These are phyloP conservation scores for Menidia menidia DNA, from an alignment of 2,797 vertebrate genomes.

Conservation along the genomic window DNA sequence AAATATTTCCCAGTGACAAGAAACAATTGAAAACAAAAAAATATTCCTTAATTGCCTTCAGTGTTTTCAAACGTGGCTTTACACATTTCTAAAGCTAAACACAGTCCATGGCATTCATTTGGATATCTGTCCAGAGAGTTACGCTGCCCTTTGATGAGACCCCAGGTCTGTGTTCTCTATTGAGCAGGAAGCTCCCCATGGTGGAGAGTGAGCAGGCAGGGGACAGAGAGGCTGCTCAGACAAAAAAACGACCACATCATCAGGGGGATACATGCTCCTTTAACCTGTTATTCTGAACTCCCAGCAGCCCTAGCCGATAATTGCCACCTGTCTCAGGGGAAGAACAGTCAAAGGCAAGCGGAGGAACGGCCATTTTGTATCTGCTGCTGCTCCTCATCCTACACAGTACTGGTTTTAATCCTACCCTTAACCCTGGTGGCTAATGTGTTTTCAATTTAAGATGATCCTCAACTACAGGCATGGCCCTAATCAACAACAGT, in stretches of 20 bases:
- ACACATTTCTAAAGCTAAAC: conserved; percentile 50
- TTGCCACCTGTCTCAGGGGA: conserved; percentile 77
- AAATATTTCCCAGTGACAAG: background rate
- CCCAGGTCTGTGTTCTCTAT: conserved; percentile 54
- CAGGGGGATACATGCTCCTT: conserved; percentile 84
- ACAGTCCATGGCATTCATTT: conserved; percentile 62
- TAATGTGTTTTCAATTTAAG: conserved; percentile 89
- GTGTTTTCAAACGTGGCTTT: conserved; percentile 38
- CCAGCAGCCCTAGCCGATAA: conserved; percentile 78
- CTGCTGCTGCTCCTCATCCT: conserved; percentile 51
- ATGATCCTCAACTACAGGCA: conserved; percentile 77
- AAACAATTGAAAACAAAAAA: conserved; percentile 26
- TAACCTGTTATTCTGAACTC: conserved; percentile 84
- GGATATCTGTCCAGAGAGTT: conserved; percentile 55
- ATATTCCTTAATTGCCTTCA: conserved; percentile 22
- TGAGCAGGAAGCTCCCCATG: conserved; percentile 71
- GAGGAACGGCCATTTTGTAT: conserved; percentile 80
- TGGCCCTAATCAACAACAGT: conserved; percentile 87
- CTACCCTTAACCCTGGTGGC: conserved; percentile 71
- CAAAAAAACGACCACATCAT: conserved; percentile 71
- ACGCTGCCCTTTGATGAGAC: conserved; percentile 64
- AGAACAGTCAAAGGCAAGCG: conserved; percentile 72
- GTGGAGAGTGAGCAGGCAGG: conserved; percentile 42
- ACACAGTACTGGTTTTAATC: conserved; percentile 73
- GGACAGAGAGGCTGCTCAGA: conserved; percentile 60